Base-by-base conservation (phyloP, 1,140 invertebrate species). In the Brachionus plicatilis region DNA sequence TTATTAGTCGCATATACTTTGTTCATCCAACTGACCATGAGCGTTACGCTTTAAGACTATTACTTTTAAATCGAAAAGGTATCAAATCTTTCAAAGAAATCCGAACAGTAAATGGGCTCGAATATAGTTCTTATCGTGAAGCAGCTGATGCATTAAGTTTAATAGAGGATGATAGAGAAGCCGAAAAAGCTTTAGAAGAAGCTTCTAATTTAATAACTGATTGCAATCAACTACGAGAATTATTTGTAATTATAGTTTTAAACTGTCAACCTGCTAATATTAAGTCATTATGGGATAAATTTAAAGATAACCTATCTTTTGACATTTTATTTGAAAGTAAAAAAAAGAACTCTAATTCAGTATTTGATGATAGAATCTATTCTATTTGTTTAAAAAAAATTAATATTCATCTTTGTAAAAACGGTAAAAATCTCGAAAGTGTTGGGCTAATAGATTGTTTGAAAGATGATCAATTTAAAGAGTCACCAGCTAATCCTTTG, bases 181-280 rank as follows among this genome's bases (percentile, higher is more conserved):
- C 29, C 5, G 29, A 37, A 41, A 72, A 72, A 41, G 11, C 29
- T 72, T 41, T 72, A 41, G 68, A 72, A 72, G 68, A 41, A 41
- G 33, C 29, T n/a, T 72, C 29, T 43, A 41, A 14, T 24, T 14
- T 72, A n/a, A 72, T 72, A 41, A 41, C 33, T n/a, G 37, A 72
- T 41, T 37, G 29, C 41, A 41, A 37, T 41, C 29, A 72, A 41
- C 17, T 37, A 41, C 29, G 68, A 20, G 68, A 72, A 43, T 72
- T 72, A 72, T 72, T 72, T 41, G 68, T 72, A 37, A 72, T 41
- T 41, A 72, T 72, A 11, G 41, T 72, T 41, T 41, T 72, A 41
- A 72, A 72, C 41, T 72, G 68, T 72, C 68, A 72, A 72, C 68
- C 68, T n/a, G 12, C 29, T 37, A 72, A 72, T 41, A 20, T 43